phyloP scores from a whole-genome alignment of 2,888 invertebrate species.

The Drepanosiphum platanoidis region DNA sequence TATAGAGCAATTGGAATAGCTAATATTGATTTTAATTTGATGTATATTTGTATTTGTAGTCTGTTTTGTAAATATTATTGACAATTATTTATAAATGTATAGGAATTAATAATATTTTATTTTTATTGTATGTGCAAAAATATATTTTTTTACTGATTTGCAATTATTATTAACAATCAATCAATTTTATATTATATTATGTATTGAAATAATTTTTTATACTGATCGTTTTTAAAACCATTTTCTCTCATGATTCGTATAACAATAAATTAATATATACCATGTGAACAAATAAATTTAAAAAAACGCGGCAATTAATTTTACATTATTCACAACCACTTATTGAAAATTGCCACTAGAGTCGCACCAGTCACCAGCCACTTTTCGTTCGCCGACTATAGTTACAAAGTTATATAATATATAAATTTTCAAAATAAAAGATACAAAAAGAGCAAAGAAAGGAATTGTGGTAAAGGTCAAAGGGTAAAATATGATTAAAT shows the following conservation, averaged over 20 bases:
- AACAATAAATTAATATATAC: neutral
- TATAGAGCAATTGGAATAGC: slow-evolving; percentile 2
- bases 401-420: too few relatives aligned
- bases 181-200: too few relatives aligned
- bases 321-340: neutral
- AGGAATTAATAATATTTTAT: neutral
- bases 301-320: neutral
- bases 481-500: too few relatives aligned
- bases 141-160: too few relatives aligned
- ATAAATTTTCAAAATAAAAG: too few relatives aligned
- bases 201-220: neutral
- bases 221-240: neutral
- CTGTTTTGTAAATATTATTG: too few relatives aligned
- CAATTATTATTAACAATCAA: too few relatives aligned
- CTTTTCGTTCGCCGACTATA: neutral
- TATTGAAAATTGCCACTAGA: neutral
- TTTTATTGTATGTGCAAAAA: neutral
- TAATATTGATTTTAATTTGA: too few relatives aligned
- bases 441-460: too few relatives aligned
- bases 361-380: neutral
- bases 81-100: too few relatives aligned
- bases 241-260: neutral
- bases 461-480: too few relatives aligned
- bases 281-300: neutral
- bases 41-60: too few relatives aligned